phyloP scores from a whole-genome alignment of 2,888 invertebrate genomes.

The Drosophila ezoana region DNA sequence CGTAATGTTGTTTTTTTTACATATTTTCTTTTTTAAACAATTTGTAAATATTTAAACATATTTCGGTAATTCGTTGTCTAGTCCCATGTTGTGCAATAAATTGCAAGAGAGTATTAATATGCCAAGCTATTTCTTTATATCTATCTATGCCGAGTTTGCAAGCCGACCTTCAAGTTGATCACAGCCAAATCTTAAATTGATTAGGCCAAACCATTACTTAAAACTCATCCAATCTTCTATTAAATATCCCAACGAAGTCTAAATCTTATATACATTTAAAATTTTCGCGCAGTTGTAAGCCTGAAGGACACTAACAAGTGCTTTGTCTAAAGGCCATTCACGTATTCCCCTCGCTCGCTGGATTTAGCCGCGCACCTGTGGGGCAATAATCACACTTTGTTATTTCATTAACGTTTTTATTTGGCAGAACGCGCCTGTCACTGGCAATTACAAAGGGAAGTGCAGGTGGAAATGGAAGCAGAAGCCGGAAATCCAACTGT shows the following conservation, averaged over 20 bases:
- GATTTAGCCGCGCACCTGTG: constrained; percentile 33
- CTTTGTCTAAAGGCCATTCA: constrained; percentile 27
- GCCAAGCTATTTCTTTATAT: no score
- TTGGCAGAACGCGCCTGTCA: constrained; percentile 42
- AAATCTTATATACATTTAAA: constrained; percentile 1
- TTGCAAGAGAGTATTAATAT: no score
- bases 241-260: neutral
- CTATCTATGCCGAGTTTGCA: no score
- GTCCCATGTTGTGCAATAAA: no score
- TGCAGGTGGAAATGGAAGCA: neutral
- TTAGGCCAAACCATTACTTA: neutral
- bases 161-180: neutral
- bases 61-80: no score
- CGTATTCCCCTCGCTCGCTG: constrained; percentile 11
- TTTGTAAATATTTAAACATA: no score
- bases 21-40: no score
- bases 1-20: no score
- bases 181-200: neutral
- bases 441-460: constrained; percentile 38
- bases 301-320: constrained; percentile 20
- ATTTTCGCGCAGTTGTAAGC: constrained; percentile 15
- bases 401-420: constrained; percentile 63
- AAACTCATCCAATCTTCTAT: neutral
- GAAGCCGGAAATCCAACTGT: constrained; percentile 18
- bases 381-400: constrained; percentile 64